Base-by-base conservation (phyloP, 2,797 vertebrate genomes). In the Amazonetta brasiliensis region DNA sequence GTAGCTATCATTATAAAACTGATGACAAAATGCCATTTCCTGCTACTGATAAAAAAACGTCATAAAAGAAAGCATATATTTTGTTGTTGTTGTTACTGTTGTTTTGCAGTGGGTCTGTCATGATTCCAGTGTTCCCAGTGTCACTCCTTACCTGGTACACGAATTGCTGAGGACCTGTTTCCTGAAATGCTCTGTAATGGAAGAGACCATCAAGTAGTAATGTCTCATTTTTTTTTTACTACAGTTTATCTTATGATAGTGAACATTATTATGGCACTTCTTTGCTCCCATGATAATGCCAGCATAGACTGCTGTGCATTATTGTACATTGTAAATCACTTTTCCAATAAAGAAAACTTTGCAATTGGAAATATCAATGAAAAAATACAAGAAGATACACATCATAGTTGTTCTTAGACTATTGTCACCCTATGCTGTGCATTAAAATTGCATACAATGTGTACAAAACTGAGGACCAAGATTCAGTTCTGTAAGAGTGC, bases 331-430 rank as follows among this genome's bases (percentile, higher is more conserved):
- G 31, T 23, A 87, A 94, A 76, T 83, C 31, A 54, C 14, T 91
- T 81, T 80, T 85, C 71, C n/a, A 69, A 82, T 85, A 87, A 87
- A 94, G 86, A 69, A 69, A 60, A 10, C 4, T 50, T 89, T 88
- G 25, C 48, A 83, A 33, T 58, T 86, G 43, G 23, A 90, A 90
- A 69, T 56, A 77, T 6, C 7, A 20, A 12, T 9, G 0, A 54
- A 80, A 54, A 56, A 39, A 22, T 0, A 21, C 6, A 83, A 77
- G 54, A 37, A 78, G 6, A 6, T 60, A 52, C 12, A 43, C 0
- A 1, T 2, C 5, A 43, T 44, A 37, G 13, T 31, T 52, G 8
- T 64, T 69, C 21, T 68, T 71, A 69, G 6, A 79, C 33, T 7
- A 28, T 23, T 69, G 9, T 3, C 11, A 39, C 8, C 66, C 19